Evolutionary conservation across 2,113 vertebrate species (phyloP).

Genomic region (Cryptomyrus ogoouensis): DNA sequence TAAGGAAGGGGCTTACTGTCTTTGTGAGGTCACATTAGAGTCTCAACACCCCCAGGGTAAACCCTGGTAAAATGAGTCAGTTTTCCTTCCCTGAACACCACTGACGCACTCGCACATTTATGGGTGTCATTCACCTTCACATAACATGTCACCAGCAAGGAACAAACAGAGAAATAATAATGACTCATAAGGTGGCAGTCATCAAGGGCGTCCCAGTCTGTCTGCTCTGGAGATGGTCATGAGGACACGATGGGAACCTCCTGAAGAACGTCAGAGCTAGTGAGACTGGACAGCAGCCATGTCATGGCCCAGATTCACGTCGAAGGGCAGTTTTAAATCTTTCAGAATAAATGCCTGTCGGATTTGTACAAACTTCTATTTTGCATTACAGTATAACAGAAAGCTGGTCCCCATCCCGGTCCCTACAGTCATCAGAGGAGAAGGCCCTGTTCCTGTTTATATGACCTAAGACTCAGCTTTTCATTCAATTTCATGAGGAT

Average conservation of each 20-base stretch:
- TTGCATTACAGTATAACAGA: not conserved
- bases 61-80: not conserved
- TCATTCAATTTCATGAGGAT: not conserved
- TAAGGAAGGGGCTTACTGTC: not conserved
- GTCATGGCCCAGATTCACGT: not conserved
- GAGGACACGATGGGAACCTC: slow-evolving; percentile 20
- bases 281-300: not conserved
- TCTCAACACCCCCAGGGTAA: not conserved
- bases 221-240: too few species aligned
- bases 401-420: too few species aligned
- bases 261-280: slow-evolving; percentile 24
- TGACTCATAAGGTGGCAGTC: not conserved
- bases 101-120: slow-evolving; percentile 12
- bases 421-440: not conserved
- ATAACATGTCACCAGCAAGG: slow-evolving; percentile 1
- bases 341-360: not conserved
- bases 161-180: not conserved
- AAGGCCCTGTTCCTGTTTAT: not conserved
- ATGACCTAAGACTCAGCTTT: not conserved
- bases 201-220: not conserved
- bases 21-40: slow-evolving; percentile 14
- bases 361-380: not conserved
- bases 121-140: slow-evolving; percentile 17
- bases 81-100: slow-evolving; percentile 28
- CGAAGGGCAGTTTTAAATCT: not conserved